Percentiles rank a stretch among this genome's conserved stretches.
These are phyloP conservation scores for Fistularia tabacaria DNA, from an alignment of 2,797 vertebrate species.

Conservation along the genomic window DNA sequence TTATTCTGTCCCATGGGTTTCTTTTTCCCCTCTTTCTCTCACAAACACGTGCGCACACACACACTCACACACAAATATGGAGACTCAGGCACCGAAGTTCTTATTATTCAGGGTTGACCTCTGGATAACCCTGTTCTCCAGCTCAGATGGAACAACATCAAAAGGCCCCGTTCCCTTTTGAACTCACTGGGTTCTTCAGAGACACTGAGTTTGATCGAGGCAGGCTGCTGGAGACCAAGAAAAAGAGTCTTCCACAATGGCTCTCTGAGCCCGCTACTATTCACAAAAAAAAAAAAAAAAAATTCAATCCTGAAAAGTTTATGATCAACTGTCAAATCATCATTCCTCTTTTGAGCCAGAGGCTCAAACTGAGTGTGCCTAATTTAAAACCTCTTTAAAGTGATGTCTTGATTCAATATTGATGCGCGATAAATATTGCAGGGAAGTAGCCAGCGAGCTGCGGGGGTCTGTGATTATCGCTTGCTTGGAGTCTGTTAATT, in stretches of 20 bases:
- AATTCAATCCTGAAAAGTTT: conserved; percentile 39
- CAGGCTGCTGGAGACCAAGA: conserved; percentile 20
- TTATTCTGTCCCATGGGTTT: conserved; percentile 57
- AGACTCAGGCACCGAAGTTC: conserved; percentile 52
- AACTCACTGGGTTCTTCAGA: conserved; percentile 62
- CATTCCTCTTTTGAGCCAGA: conserved; percentile 18
- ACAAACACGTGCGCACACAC: conserved; percentile 20
- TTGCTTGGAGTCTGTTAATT: conserved; percentile 56
- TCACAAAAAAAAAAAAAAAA: conserved; percentile 31
- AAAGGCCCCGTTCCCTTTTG: conserved; percentile 69
- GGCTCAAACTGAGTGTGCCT: conserved; percentile 26
- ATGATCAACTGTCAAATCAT: conserved; percentile 47
- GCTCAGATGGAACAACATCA: conserved; percentile 72
- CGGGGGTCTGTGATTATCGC: conserved; percentile 49
- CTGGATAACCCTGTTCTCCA: conserved; percentile 66
- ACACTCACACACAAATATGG: conserved; percentile 21
- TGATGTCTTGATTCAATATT: conserved; percentile 63
- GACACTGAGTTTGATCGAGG: conserved; percentile 38
- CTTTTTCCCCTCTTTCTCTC: conserved; percentile 18
- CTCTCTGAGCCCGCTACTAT: conserved; percentile 5
- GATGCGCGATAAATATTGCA: conserved; percentile 69
- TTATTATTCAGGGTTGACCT: conserved; percentile 71
- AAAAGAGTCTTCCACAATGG: conserved; percentile 21
- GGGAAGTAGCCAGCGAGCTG: conserved; percentile 43
- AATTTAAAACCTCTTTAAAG: conserved; percentile 57